Percentiles rank a stretch among this genome's conserved stretches.
Conservation (phyloP, 30 jellyfish, hydroid and myxozoan species). For the Turritopsis dohrnii region DNA sequence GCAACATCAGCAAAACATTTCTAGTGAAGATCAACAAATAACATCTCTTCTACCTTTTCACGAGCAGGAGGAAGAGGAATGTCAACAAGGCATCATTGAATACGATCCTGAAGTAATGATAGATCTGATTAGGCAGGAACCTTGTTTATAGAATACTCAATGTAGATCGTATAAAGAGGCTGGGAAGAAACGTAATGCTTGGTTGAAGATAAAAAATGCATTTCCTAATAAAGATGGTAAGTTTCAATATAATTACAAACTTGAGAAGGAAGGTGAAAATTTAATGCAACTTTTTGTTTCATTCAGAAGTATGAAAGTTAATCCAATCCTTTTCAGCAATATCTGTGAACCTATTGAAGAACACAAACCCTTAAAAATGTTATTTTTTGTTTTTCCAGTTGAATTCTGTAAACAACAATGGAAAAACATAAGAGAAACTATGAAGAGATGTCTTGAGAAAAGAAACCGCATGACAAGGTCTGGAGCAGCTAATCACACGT, state of each 20-base stretch:
- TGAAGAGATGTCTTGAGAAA: neutral
- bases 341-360: neutral
- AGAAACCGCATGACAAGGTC: no score
- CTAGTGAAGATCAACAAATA: no score
- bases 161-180: neutral
- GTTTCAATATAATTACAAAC: no score
- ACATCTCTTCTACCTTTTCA: no score
- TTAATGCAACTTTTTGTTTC: neutral
- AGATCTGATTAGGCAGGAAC: neutral
- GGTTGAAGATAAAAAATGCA: neutral
- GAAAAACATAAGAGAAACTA: neutral
- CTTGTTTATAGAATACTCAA: neutral
- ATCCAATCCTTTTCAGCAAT: neutral
- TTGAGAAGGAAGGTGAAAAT: neutral
- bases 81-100: neutral
- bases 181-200: neutral
- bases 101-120: neutral
- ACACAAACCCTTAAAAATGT: neutral
- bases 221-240: neutral
- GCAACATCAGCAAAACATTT: no score
- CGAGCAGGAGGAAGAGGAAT: neutral
- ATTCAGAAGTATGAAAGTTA: neutral
- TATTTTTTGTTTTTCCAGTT: neutral
- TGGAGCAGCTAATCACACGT: no score
- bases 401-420: neutral